Percentiles rank a stretch among this genome's conserved stretches.
These are phyloP conservation scores for Anthopleura sola DNA, from an alignment of 64 coral and sea anemone genomes.

Conservation along the genomic window DNA sequence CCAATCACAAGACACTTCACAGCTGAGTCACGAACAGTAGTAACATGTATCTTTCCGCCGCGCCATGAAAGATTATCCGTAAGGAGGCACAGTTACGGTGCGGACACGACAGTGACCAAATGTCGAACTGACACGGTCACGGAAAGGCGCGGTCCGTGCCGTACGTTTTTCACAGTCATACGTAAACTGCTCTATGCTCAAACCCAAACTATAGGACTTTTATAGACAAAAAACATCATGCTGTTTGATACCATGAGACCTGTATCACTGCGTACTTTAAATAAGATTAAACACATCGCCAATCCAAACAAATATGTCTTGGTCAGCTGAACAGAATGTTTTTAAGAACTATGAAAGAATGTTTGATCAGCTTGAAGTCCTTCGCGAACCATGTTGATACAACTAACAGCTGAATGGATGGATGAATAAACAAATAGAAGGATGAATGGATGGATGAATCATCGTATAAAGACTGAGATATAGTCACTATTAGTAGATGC, in stretches of 20 bases:
- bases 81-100: no score
- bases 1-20: no score
- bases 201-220: no score
- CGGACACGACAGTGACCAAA: no score
- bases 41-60: no score
- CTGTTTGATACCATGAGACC: background rate
- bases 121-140: no score
- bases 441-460: background rate
- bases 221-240: no score
- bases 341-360: background rate
- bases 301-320: background rate
- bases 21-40: no score
- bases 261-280: background rate
- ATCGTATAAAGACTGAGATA: background rate
- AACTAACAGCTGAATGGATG: background rate
- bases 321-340: background rate
- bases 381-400: background rate
- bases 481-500: background rate
- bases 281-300: background rate
- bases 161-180: no score
- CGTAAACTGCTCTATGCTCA: no score
- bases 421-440: background rate
- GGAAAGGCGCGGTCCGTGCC: no score
- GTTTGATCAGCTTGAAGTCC: background rate
- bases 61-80: no score